Percentiles rank a stretch among this genome's conserved stretches.
These are phyloP conservation scores for Lepidotrigona ventralis DNA, from an alignment of 1,140 invertebrate genomes.

Conservation along the genomic window DNA sequence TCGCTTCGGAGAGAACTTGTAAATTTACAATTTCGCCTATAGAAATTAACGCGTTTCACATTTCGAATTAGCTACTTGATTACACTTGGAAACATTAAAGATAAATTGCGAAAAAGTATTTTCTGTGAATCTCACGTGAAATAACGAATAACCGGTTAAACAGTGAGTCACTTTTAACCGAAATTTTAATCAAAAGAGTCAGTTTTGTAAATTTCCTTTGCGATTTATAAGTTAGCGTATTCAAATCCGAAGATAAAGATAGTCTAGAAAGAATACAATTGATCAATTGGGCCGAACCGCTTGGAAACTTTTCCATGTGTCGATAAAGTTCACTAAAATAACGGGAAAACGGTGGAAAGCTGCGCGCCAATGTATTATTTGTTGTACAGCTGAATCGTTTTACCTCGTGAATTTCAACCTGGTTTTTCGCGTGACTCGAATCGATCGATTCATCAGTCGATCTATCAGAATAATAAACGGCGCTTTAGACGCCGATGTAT, in stretches of 20 bases:
- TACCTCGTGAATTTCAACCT: background rate
- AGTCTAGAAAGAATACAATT: background rate
- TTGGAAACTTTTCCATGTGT: background rate
- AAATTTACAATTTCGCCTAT: conserved; percentile 4
- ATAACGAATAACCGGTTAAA: background rate
- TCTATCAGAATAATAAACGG: background rate
- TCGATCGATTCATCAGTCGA: background rate
- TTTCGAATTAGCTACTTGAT: conserved; percentile 2
- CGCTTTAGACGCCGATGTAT: background rate
- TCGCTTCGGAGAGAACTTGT: background rate
- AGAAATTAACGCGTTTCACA: background rate
- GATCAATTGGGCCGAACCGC: background rate
- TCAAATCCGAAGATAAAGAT: background rate
- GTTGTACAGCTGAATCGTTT: background rate
- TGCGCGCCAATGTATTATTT: background rate
- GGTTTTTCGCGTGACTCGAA: background rate
- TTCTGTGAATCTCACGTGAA: background rate
- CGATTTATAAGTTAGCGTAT: background rate
- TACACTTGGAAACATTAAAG: background rate
- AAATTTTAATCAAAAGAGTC: background rate
- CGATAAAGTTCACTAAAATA: background rate
- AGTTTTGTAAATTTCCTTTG: background rate
- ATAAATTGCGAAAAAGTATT: background rate
- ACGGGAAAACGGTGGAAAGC: background rate
- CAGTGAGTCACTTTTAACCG: background rate